Conservation (phyloP, 92 coral and sea anemone species). For the Parazoanthus swiftii region DNA sequence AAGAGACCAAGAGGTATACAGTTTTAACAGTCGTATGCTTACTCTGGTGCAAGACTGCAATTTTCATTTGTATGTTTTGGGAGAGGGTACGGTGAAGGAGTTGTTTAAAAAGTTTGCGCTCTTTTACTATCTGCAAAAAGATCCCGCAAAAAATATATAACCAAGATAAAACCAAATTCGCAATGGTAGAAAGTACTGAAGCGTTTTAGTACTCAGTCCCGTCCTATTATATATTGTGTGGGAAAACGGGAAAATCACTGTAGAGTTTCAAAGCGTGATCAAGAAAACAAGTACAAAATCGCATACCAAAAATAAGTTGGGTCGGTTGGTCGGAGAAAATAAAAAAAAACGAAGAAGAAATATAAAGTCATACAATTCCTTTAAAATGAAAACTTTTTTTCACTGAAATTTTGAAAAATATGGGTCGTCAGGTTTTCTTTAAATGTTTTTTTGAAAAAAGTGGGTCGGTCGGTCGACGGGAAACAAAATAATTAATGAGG, state of each 20-base stretch:
- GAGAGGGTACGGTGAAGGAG: slow-evolving; percentile 31
- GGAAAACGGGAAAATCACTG: slow-evolving; percentile 22
- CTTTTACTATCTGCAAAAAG: slow-evolving; percentile 18
- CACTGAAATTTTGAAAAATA: slow-evolving; percentile 16
- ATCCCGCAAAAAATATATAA: slow-evolving; percentile 25
- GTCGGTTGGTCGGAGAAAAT: slow-evolving; percentile 30
- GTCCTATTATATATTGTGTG: slow-evolving; percentile 31
- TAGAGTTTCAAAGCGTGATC: slow-evolving; percentile 24
- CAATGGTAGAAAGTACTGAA: slow-evolving; percentile 27
- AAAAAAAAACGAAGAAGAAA: slow-evolving; percentile 16
- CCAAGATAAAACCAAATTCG: slow-evolving; percentile 27
- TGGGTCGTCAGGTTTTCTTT: slow-evolving; percentile 31
- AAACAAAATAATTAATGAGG: slow-evolving; percentile 26
- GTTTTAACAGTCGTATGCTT: slow-evolving; percentile 28
- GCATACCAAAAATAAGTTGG: slow-evolving; percentile 26
- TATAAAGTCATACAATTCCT: slow-evolving; percentile 23
- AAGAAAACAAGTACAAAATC: slow-evolving; percentile 30
- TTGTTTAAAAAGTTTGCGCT: slow-evolving; percentile 30
- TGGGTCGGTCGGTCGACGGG: neutral
- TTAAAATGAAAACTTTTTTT: neutral
- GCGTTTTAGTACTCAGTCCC: slow-evolving; percentile 34
- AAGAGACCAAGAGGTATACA: slow-evolving; percentile 31
- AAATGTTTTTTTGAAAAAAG: slow-evolving; percentile 18
- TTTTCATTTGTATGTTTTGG: slow-evolving; percentile 30
- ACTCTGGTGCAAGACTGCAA: slow-evolving; percentile 22